A percentile compares a stretch with the other conserved stretches of the same genome.
Conservation (phyloP, 2,113 vertebrate species). For the Protobothrops mucrosquamatus region DNA sequence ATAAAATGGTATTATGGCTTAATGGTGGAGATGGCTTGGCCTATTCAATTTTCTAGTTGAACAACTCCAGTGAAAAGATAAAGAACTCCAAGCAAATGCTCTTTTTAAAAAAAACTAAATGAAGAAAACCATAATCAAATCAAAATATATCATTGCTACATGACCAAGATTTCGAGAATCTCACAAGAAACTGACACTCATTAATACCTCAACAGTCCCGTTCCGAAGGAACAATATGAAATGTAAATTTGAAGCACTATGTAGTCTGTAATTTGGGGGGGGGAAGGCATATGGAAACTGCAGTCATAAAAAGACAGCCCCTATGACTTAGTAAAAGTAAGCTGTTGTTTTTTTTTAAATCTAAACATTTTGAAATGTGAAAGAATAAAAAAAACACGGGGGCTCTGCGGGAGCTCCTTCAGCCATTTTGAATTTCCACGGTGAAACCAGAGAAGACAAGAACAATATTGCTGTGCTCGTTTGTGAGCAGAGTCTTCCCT, state of each 20-base stretch:
- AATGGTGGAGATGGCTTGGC: neutral
- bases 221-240: constrained; percentile 18
- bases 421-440: neutral
- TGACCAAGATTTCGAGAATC: constrained; percentile 22
- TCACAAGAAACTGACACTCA: constrained; percentile 21
- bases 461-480: neutral
- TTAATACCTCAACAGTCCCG: neutral
- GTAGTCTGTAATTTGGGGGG: neutral
- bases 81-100: neutral
- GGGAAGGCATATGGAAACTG: neutral
- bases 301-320: neutral
- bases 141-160: neutral
- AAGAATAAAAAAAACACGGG: neutral
- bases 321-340: neutral
- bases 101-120: neutral
- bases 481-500: rapidly evolving
- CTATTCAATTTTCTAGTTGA: neutral
- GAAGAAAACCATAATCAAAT: neutral
- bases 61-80: neutral
- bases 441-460: constrained; percentile 7
- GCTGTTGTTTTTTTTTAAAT: neutral
- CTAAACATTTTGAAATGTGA: neutral
- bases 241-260: neutral
- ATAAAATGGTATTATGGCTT: too few relatives aligned
- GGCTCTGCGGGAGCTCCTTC: neutral